Percentiles rank a stretch among this genome's conserved stretches.
Conservation (phyloP, 92 coral and sea anemone genomes). For the Hydrozoanthus gracilis region DNA sequence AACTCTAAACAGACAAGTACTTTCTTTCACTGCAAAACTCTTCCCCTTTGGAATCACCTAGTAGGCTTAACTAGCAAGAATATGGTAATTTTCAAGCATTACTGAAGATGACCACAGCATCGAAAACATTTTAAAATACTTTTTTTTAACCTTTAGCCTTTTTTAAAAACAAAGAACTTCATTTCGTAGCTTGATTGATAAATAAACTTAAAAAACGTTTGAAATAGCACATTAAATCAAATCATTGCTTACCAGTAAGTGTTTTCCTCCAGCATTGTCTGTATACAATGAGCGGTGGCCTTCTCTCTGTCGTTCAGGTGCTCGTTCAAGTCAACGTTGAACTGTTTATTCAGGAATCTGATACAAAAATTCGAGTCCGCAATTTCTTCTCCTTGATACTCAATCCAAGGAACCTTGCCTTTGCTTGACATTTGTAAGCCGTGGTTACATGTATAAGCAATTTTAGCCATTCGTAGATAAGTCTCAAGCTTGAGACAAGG, state of each 20-base stretch:
- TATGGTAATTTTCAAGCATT: too few relatives aligned
- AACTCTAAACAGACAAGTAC: too few relatives aligned
- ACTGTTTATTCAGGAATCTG: conserved; percentile 83
- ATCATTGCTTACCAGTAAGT: conserved; percentile 74
- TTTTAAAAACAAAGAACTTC: too few relatives aligned
- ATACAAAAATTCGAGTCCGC: conserved; percentile 93
- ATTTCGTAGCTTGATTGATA: background rate
- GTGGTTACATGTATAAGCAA: conserved; percentile 75
- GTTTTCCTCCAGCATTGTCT: conserved; percentile 90
- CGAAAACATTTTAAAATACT: too few relatives aligned
- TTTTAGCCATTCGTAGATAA: conserved; percentile 82
- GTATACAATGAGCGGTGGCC: conserved; percentile 78
- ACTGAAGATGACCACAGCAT: too few relatives aligned
- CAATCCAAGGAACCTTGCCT: conserved; percentile 93
- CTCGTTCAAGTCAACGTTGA: conserved; percentile 70
- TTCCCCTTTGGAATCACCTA: too few relatives aligned
- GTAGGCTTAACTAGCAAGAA: too few relatives aligned
- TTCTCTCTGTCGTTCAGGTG: conserved; percentile 66
- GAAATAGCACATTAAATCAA: background rate
- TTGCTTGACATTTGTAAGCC: conserved; percentile 71
- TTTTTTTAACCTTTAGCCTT: too few relatives aligned
- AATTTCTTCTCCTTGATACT: conserved; percentile 65
- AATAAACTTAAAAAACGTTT: too few relatives aligned
- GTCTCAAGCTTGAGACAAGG: conserved; percentile 89
- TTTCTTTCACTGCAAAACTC: too few relatives aligned